Conservation (phyloP, 2,888 invertebrate genomes). For the Epinotia ramella region DNA sequence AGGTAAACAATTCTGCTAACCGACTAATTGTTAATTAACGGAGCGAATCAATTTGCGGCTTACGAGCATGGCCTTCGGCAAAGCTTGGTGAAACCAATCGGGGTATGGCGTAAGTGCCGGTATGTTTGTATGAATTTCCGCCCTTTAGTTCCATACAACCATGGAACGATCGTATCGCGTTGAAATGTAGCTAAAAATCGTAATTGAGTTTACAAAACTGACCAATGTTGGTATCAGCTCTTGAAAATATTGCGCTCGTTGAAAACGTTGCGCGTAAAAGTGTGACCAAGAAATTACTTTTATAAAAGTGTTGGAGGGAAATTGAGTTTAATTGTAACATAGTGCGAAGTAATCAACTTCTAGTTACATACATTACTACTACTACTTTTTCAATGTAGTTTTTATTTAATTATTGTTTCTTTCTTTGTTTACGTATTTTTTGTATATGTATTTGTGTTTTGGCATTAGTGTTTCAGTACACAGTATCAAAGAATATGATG, state of each 20-base stretch:
- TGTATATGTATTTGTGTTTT: too few relatives aligned
- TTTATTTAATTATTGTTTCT: too few relatives aligned
- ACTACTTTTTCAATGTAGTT: too few relatives aligned
- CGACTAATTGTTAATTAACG: constrained; percentile 23
- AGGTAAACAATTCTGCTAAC: constrained; percentile 10
- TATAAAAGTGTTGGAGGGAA: too few relatives aligned
- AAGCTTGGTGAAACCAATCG: neutral
- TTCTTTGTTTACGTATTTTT: too few relatives aligned
- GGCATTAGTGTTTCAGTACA: too few relatives aligned
- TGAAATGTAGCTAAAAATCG: neutral
- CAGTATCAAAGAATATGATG: too few relatives aligned
- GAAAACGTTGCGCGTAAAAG: neutral
- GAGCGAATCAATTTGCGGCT: neutral
- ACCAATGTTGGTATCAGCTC: neutral
- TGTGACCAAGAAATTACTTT: too few relatives aligned
- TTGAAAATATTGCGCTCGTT: neutral
- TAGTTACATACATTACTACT: too few relatives aligned
- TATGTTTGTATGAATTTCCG: neutral
- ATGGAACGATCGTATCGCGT: neutral
- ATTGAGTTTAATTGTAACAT: too few relatives aligned
- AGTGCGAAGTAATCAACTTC: too few relatives aligned
- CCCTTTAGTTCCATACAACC: neutral
- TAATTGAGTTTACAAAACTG: too few relatives aligned
- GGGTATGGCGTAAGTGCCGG: neutral
- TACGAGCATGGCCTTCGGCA: neutral